phyloP scores from a whole-genome alignment of 2,888 invertebrate genomes.

The Morpho achilles region DNA sequence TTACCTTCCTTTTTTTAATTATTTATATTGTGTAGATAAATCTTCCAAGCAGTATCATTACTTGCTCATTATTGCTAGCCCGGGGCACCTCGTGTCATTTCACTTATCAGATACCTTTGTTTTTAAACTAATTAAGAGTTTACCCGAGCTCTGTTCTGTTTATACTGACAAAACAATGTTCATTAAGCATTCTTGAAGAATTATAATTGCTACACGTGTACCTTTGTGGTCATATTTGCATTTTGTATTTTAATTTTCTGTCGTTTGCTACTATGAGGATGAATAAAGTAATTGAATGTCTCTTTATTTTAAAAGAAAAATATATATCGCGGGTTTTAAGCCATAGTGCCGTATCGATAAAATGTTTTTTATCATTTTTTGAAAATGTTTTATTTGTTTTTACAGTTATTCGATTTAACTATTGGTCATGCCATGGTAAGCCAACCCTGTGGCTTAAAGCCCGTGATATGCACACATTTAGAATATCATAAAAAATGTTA shows the following conservation, averaged over 20 bases:
- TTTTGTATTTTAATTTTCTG: constrained; percentile 3
- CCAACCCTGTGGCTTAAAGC: too few species aligned
- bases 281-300: constrained; percentile 1
- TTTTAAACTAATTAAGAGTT: constrained; percentile 64
- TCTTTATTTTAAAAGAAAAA: too few species aligned
- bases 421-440: too few species aligned
- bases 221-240: constrained; percentile 7
- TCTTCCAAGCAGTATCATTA: constrained; percentile 45
- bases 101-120: constrained; percentile 47
- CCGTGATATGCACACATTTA: too few species aligned
- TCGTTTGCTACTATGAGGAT: constrained; percentile 11
- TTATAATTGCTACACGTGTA: constrained; percentile 54
- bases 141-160: constrained; percentile 37
- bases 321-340: too few species aligned
- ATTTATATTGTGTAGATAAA: neutral
- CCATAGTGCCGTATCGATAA: too few species aligned
- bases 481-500: too few species aligned
- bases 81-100: constrained; percentile 44
- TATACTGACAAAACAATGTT: constrained; percentile 35
- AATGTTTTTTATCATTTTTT: too few species aligned
- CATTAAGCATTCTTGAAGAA: constrained; percentile 37
- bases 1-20: neutral
- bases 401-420: too few species aligned
- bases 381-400: too few species aligned
- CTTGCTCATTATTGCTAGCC: constrained; percentile 54